phyloP scores from a whole-genome alignment of 30 jellyfish, hydroid and myxozoan genomes.

The Haliclystus octoradiatus region DNA sequence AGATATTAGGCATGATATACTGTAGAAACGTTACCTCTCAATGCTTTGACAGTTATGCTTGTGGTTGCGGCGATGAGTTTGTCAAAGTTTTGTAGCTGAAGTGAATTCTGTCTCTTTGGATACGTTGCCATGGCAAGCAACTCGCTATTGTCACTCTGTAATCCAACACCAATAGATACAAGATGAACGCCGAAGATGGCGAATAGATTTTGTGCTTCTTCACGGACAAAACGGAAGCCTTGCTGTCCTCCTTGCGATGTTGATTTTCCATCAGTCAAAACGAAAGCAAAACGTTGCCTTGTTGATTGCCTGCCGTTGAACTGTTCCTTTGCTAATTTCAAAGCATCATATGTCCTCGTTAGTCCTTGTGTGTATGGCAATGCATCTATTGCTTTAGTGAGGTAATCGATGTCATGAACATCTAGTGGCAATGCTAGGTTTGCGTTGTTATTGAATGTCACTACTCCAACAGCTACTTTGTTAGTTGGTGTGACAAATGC shows the following conservation, averaged over 20 bases:
- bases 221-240: slow-evolving; percentile 25
- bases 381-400: not conserved
- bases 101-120: slow-evolving; percentile 25
- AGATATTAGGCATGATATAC: no score
- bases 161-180: slow-evolving; percentile 44
- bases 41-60: slow-evolving; percentile 34
- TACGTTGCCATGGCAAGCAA: slow-evolving; percentile 35
- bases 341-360: slow-evolving; percentile 28
- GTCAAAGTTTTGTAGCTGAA: slow-evolving; percentile 21
- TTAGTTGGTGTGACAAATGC: slow-evolving; percentile 12
- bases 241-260: slow-evolving; percentile 10
- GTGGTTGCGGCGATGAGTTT: slow-evolving; percentile 28
- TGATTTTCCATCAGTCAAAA: slow-evolving; percentile 52
- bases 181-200: slow-evolving; percentile 16
- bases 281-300: slow-evolving; percentile 12
- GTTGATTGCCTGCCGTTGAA: not conserved
- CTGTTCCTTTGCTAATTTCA: slow-evolving; percentile 8
- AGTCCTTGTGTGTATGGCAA: slow-evolving; percentile 34
- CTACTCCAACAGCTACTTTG: slow-evolving; percentile 35
- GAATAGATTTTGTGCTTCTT: slow-evolving; percentile 12
- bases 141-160: slow-evolving; percentile 23
- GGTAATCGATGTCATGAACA: slow-evolving; percentile 1
- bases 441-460: slow-evolving; percentile 18
- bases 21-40: slow-evolving; percentile 39
- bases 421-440: slow-evolving; percentile 22